Base-by-base conservation (phyloP, 2,797 vertebrate species). In the Jordanella pulchra region DNA sequence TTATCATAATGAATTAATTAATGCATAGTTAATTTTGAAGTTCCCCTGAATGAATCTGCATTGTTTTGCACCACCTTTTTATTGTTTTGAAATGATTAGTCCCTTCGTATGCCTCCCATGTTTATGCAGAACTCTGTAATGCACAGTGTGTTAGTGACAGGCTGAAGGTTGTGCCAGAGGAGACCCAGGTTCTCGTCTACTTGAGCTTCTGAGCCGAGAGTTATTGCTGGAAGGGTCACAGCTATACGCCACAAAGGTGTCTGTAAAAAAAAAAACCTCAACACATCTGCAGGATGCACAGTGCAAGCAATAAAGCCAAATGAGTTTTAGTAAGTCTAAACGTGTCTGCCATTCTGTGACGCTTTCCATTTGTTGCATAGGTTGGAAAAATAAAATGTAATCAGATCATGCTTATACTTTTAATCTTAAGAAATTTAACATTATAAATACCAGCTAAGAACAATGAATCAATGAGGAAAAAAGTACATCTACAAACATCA, bases 221-320 rank as follows among this genome's bases (percentile, higher is more conserved):
- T n/a, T n/a, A n/a, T n/a, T n/a, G n/a, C n/a, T 47, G 75, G 75
- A 72, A 71, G 45, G 71, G 73, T 73, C 7, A 44, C 73, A 61
- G 68, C 55, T 67, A 71, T 75, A n/a, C 45, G 61, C 89, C 91
- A 86, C 81, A 75, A 65, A 73, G 79, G 87, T 78, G 71, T 53
- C 82, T 91, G 89, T 89, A 78, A 78, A 67, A 72, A 67, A 50
- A 45, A 67, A 50, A 45, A 73, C 70, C 7, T 71, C 68, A 77
- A 75, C 84, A 84, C 65, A 78, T 83, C 76, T 72, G 65, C 84
- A 84, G 83, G 72, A 84, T 87, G 86, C 83, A 86, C 79, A 90
- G 84, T 75, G 84, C 79, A 71, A 91, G 92, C 92, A 95, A 95
- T 95, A 95, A 95, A 95, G 89, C 87, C 91, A 91, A 93, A 91